These are phyloP conservation scores for Orthosia gothica DNA, from an alignment of 2,888 invertebrate species.

Conservation along the genomic window DNA sequence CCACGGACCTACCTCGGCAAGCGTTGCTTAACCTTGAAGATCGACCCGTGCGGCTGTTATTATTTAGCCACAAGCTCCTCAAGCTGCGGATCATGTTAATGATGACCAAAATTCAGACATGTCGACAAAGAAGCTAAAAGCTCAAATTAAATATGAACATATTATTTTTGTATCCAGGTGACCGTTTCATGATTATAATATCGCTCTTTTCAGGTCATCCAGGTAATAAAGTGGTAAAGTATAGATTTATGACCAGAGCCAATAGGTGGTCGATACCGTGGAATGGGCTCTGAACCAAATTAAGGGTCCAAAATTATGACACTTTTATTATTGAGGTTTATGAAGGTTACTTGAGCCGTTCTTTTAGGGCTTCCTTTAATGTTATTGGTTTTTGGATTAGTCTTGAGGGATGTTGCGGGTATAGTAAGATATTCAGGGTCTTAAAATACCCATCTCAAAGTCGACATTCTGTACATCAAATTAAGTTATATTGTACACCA, in stretches of 20 bases:
- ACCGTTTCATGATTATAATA: conserved; percentile 12
- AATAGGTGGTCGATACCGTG: conserved; percentile 16
- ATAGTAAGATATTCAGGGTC: too few species aligned
- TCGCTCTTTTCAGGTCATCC: conserved; percentile 6
- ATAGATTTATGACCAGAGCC: conserved; percentile 24
- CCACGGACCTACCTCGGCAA: too few species aligned
- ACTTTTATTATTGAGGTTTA: conserved; percentile 40
- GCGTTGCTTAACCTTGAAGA: too few species aligned
- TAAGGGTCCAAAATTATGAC: conserved; percentile 37
- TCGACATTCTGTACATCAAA: too few species aligned
- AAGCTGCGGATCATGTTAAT: too few species aligned
- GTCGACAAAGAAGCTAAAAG: neutral
- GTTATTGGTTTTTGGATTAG: neutral
- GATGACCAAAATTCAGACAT: too few species aligned
- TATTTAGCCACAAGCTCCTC: too few species aligned
- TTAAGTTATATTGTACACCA: too few species aligned
- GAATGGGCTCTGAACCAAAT: conserved; percentile 29
- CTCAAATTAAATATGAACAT: neutral
- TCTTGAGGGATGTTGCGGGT: neutral
- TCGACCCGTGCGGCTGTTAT: too few species aligned
- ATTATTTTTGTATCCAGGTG: neutral
- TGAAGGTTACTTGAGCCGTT: conserved; percentile 15
- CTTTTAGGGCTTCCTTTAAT: neutral
- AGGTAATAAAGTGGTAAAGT: conserved; percentile 28
- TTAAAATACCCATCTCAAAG: too few species aligned